Conservation (phyloP, 2,888 invertebrate species). For the Orchesella flavescens region DNA sequence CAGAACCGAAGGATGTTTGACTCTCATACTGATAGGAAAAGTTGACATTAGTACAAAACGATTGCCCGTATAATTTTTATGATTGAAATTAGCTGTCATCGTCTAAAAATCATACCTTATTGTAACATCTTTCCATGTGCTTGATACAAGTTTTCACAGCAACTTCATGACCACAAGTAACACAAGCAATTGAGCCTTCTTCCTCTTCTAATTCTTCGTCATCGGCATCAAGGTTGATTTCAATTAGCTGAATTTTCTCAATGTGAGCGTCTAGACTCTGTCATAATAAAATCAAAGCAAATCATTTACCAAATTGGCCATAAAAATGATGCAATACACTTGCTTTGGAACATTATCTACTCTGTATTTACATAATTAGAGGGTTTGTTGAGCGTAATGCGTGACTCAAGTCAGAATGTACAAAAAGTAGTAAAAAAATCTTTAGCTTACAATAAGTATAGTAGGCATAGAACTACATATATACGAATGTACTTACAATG, state of each 20-base stretch:
- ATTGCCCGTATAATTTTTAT: conserved; percentile 9
- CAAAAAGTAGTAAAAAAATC: no score
- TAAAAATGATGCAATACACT: neutral
- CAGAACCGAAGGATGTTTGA: conserved; percentile 95
- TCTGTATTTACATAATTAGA: neutral
- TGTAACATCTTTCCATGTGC: conserved; percentile 98
- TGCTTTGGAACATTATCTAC: no score
- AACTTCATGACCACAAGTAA: conserved; percentile 97
- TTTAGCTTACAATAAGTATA: no score
- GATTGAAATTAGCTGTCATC: neutral
- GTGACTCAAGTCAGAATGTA: no score
- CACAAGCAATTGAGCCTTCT: conserved; percentile 91
- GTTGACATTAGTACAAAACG: conserved; percentile 7
- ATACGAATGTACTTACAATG: conserved; percentile 73
- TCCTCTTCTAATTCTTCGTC: conserved; percentile 80
- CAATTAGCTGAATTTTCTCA: conserved; percentile 84
- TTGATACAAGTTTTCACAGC: conserved; percentile 92
- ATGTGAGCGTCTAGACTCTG: conserved; percentile 85
- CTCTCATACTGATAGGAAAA: conserved; percentile 83
- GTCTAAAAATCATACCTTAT: conserved; percentile 79
- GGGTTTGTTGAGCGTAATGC: no score
- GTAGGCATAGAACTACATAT: neutral
- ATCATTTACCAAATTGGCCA: neutral
- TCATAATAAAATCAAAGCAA: neutral
- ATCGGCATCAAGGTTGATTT: conserved; percentile 78